A percentile compares a stretch with the other conserved stretches of the same genome.
Evolutionary conservation across 2,797 vertebrate genomes (phyloP).

Genomic region (Chanos chanos): DNA sequence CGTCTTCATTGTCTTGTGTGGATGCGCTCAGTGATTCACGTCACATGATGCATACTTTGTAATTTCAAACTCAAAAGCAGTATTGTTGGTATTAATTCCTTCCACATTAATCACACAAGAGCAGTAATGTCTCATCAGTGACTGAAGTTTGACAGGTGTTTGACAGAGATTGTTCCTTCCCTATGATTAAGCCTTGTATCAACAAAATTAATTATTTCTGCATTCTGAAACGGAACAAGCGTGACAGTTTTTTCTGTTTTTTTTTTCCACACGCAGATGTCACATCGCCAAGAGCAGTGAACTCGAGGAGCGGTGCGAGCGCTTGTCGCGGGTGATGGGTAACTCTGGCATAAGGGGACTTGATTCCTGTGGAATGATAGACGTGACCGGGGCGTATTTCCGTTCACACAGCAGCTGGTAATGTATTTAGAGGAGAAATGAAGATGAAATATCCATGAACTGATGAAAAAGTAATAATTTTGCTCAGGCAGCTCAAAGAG

Average conservation of each 20-base stretch:
- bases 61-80: too few species aligned
- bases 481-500: conserved; percentile 41
- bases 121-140: too few species aligned
- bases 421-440: conserved; percentile 53
- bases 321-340: conserved; percentile 36
- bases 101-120: background rate
- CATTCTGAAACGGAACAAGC: conserved; percentile 37
- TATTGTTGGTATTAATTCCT: too few species aligned
- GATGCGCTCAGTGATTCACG: too few species aligned
- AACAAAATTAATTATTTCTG: conserved; percentile 31
- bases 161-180: conserved; percentile 9
- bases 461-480: conserved; percentile 74
- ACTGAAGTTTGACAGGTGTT: too few species aligned
- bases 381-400: conserved; percentile 60
- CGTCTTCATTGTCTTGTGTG: too few species aligned
- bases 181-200: conserved; percentile 31
- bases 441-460: conserved; percentile 71
- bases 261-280: conserved; percentile 34
- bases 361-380: conserved; percentile 57
- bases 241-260: too few species aligned
- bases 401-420: conserved; percentile 58
- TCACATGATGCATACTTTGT: too few species aligned
- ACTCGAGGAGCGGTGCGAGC: conserved; percentile 12
- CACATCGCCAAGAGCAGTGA: background rate
- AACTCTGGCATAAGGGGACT: conserved; percentile 42